A percentile compares a stretch with the other conserved stretches of the same genome.
phyloP scores from a whole-genome alignment of 2,888 invertebrate genomes.

The Tetranychus truncatus region DNA sequence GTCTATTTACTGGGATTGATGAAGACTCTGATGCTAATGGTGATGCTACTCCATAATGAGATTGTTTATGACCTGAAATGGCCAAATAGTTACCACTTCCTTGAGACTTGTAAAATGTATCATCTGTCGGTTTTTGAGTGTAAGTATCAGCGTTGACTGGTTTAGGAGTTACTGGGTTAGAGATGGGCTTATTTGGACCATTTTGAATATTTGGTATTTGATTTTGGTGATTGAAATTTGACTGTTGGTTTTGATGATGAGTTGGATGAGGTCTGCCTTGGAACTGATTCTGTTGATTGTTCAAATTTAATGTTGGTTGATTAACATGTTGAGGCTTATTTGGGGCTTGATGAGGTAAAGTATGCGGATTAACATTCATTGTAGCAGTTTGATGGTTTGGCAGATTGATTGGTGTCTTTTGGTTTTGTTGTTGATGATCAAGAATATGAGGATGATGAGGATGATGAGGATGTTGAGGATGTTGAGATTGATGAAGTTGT shows the following conservation, averaged over 20 bases:
- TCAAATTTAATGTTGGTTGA: no score
- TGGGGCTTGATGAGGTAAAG: no score
- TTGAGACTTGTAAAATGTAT: neutral
- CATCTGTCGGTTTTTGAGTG: neutral
- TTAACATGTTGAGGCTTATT: no score
- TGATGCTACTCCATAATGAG: neutral
- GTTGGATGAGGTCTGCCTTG: no score
- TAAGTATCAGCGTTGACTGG: neutral
- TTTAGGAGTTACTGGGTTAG: neutral
- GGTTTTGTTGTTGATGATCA: no score
- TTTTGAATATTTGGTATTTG: neutral
- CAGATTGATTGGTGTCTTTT: slow-evolving; percentile 3
- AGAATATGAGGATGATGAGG: no score
- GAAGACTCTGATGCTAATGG: neutral
- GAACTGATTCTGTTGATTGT: no score
- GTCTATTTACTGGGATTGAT: neutral
- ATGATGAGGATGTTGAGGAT: no score
- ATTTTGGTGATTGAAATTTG: neutral
- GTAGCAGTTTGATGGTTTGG: no score
- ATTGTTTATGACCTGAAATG: neutral
- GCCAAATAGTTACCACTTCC: neutral
- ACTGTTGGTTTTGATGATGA: neutral
- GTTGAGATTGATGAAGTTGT: neutral
- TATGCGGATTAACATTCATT: no score
- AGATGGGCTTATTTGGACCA: neutral